Base-by-base conservation (phyloP, 2,888 invertebrate genomes). In the Dasypogon diadema region DNA sequence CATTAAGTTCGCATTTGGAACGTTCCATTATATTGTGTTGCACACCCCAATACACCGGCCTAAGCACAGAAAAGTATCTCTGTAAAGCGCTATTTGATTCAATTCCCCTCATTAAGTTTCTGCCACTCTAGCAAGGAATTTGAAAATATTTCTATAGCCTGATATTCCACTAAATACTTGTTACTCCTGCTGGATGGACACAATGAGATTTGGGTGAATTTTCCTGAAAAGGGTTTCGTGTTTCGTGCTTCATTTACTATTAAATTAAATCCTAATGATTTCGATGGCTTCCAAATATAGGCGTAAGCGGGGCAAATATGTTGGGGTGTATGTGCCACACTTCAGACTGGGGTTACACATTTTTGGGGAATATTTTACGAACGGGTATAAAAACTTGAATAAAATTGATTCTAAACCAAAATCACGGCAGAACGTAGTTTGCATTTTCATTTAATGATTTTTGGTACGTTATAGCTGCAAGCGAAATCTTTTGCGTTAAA, bases 161-260 rank as follows among this genome's bases (percentile, higher is more conserved):
- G 30, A 8, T 3, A 30, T 30, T 30, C 30, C 8, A 30, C 30
- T 8, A n/a, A n/a, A 30, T 30, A 30, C 30, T 5, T 8, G 8
- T 5, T 3, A 30, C 30, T 30, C 30, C 30, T 30, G 30, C 30
- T 30, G 30, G 6, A 12, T 3, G 12, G 42, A 42, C 12, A 42
- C 42, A 42, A 42, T 42, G 12, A 42, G n/a, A 12, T 12, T 42
- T 42, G 8, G 42, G 42, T n/a, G 42, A 42, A 42, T 34, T 60
- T 16, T 12, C 37, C 18, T 21, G 18, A 51, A 60, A 60, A 34
- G 60, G 60, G 34, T 18, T 34, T 37, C 37, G 18, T 60, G 60
- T 60, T 60, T 60, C 34, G 37, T 37, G 60, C 60, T 60, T 60
- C 60, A 60, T 60, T 60, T 60, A 37, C 37, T 60, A 60, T 60